A percentile compares a stretch with the other conserved stretches of the same genome.
phyloP scores from a whole-genome alignment of 2,113 vertebrate species.

The Oryctolagus cuniculus region DNA sequence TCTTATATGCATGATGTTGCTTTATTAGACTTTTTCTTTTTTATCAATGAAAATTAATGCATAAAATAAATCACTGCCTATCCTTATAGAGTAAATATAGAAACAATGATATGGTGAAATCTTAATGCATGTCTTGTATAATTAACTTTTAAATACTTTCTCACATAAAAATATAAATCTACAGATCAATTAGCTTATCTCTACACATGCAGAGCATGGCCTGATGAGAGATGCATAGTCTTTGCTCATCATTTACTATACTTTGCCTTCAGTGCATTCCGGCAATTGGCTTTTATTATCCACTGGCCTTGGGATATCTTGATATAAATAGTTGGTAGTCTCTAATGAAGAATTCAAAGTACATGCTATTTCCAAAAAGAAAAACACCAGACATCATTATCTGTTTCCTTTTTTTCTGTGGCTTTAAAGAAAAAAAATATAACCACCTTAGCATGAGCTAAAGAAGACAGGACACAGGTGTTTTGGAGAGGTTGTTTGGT shows the following conservation, averaged over 20 bases:
- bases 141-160: neutral
- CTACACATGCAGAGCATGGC: neutral
- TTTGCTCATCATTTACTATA: neutral
- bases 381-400: neutral
- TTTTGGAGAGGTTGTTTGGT: constrained; percentile 36
- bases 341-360: neutral
- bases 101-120: neutral
- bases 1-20: neutral
- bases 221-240: neutral
- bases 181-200: neutral
- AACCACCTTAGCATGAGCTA: neutral
- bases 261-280: neutral
- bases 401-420: neutral
- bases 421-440: constrained; percentile 37
- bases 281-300: neutral
- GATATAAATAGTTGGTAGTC: neutral
- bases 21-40: neutral
- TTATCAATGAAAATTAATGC: neutral
- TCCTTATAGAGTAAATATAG: neutral
- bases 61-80: neutral
- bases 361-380: neutral
- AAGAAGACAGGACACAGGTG: constrained; percentile 35
- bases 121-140: neutral
- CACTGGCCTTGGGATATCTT: neutral
- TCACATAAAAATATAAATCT: neutral